These are phyloP conservation scores for Neodontobutis hainanensis DNA, from an alignment of 2,113 vertebrate genomes.

Conservation along the genomic window DNA sequence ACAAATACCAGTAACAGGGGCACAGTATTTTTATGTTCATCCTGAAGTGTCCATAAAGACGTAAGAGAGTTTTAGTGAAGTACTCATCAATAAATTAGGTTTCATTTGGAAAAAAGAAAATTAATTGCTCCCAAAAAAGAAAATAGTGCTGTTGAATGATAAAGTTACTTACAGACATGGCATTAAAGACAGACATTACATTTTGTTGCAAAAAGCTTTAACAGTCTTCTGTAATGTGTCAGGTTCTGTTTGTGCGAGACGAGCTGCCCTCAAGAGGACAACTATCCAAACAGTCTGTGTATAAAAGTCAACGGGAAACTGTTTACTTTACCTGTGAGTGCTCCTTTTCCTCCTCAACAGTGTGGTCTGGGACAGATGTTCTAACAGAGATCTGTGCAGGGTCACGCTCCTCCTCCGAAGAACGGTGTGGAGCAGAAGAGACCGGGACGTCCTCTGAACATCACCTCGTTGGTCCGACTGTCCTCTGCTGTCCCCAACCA, in stretches of 20 bases:
- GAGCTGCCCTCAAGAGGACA: slow-evolving; percentile 96
- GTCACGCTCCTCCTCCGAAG: slow-evolving; percentile 92
- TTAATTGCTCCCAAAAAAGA: too few species aligned
- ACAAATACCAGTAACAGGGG: too few species aligned
- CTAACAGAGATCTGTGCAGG: slow-evolving; percentile 70
- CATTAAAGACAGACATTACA: too few species aligned
- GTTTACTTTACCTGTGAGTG: slow-evolving; percentile 92
- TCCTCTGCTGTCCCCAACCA: slow-evolving; percentile 97
- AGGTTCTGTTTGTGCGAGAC: slow-evolving; percentile 98
- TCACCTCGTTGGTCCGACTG: slow-evolving; percentile 92
- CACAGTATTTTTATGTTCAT: too few species aligned
- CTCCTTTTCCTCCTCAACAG: not conserved
- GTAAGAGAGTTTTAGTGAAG: too few species aligned
- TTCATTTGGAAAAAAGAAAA: too few species aligned
- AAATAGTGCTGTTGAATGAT: too few species aligned
- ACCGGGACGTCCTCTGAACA: slow-evolving; percentile 92
- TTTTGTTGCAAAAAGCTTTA: too few species aligned
- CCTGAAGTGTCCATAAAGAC: too few species aligned
- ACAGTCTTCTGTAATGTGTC: not conserved
- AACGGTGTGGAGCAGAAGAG: slow-evolving; percentile 97
- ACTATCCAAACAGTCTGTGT: slow-evolving; percentile 93
- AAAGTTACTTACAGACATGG: too few species aligned
- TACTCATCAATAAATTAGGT: too few species aligned
- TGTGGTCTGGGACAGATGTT: not conserved
- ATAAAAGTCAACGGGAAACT: slow-evolving; percentile 98